Percentiles rank a stretch among this genome's conserved stretches.
These are phyloP conservation scores for Odontophorus gujanensis DNA, from an alignment of 2,113 vertebrate genomes.

Conservation along the genomic window DNA sequence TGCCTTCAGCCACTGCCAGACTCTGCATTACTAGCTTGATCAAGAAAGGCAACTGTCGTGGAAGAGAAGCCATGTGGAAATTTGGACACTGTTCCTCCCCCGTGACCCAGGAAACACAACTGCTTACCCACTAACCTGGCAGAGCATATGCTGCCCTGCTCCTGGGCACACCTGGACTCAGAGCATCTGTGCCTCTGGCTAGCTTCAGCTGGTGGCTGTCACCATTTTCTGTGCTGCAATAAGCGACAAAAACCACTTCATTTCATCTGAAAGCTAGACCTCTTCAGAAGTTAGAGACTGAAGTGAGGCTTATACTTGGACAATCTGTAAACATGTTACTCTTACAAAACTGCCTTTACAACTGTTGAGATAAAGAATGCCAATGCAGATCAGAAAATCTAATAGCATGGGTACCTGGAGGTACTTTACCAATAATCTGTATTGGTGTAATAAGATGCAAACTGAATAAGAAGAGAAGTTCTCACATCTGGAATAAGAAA, in stretches of 20 bases:
- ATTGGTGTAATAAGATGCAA: neutral
- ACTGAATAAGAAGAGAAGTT: neutral
- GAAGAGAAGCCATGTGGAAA: neutral
- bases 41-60: neutral
- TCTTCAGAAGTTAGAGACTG: neutral
- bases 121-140: neutral
- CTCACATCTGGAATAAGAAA: neutral
- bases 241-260: neutral
- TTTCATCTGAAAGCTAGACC: neutral
- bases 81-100: neutral
- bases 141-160: neutral
- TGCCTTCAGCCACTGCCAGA: neutral
- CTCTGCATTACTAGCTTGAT: slow-evolving; percentile 1
- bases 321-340: neutral
- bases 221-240: neutral
- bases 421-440: neutral
- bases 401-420: neutral
- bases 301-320: neutral
- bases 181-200: neutral
- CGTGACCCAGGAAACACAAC: neutral
- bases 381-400: neutral
- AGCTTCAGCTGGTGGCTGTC: neutral
- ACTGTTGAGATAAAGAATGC: neutral
- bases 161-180: neutral
- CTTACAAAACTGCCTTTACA: neutral